Conservation (phyloP, 1,140 invertebrate species). For the Zaprionus ornatus region DNA sequence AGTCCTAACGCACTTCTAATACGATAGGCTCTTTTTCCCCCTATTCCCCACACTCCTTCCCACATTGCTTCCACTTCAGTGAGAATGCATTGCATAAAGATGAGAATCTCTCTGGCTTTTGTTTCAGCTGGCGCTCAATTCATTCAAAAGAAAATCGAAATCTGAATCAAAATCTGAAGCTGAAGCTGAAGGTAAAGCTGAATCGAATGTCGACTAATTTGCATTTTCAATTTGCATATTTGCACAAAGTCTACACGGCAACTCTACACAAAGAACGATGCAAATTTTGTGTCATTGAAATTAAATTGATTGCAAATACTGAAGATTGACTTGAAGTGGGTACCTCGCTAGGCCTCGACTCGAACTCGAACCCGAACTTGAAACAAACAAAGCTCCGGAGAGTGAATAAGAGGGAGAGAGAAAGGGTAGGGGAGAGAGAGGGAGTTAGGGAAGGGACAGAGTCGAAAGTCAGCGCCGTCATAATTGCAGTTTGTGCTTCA, state of each 20-base stretch:
- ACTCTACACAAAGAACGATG: slow-evolving; percentile 41
- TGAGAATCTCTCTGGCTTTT: slow-evolving; percentile 42
- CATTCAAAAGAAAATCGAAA: slow-evolving; percentile 63
- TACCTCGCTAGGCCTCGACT: slow-evolving; percentile 20
- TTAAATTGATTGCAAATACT: slow-evolving; percentile 83
- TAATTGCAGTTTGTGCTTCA: slow-evolving; percentile 67
- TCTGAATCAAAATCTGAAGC: slow-evolving; percentile 42
- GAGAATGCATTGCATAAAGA: slow-evolving; percentile 29
- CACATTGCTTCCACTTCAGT: slow-evolving; percentile 48
- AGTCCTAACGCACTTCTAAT: slow-evolving; percentile 11
- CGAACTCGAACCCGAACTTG: background rate
- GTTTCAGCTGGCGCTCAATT: slow-evolving; percentile 25
- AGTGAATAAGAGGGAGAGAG: background rate
- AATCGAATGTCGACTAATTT: slow-evolving; percentile 79
- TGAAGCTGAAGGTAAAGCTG: slow-evolving; percentile 18
- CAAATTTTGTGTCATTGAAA: slow-evolving; percentile 78
- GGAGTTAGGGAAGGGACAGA: slow-evolving; percentile 11
- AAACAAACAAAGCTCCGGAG: background rate
- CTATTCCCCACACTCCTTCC: background rate
- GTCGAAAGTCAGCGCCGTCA: slow-evolving; percentile 60
- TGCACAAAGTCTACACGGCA: slow-evolving; percentile 61
- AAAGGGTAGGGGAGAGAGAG: background rate
- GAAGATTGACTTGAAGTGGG: slow-evolving; percentile 77
- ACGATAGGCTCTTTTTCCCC: slow-evolving; percentile 8
- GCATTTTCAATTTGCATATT: slow-evolving; percentile 82